A percentile compares a stretch with the other conserved stretches of the same genome.
phyloP scores from a whole-genome alignment of 2,888 invertebrate species.

The Endomychus coccineus region DNA sequence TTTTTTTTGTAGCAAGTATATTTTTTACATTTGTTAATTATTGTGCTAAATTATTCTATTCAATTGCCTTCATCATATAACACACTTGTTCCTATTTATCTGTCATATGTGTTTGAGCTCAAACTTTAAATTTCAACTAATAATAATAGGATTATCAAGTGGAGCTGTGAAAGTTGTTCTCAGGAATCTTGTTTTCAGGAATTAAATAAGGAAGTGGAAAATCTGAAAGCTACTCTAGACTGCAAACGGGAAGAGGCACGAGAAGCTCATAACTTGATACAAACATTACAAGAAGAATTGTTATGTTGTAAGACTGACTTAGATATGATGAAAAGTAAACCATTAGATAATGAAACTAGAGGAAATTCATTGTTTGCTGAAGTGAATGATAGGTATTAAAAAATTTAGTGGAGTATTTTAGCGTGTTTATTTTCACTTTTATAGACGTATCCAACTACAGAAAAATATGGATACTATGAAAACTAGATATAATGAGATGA shows the following conservation, averaged over 20 bases:
- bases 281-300: conserved; percentile 32
- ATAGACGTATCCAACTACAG: conserved; percentile 32
- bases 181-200: conserved; percentile 16
- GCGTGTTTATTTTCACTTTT: neutral
- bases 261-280: conserved; percentile 26
- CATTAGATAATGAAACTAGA: conserved; percentile 29
- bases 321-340: conserved; percentile 30
- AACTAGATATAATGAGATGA: conserved; percentile 28
- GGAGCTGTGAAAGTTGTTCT: neutral
- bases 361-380: conserved; percentile 41
- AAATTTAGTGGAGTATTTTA: neutral
- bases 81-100: too few species aligned
- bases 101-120: too few species aligned
- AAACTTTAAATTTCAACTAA: too few species aligned
- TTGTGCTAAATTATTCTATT: too few species aligned
- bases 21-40: too few species aligned
- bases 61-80: too few species aligned
- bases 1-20: too few species aligned
- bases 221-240: conserved; percentile 24
- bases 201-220: conserved; percentile 21
- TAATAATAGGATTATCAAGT: neutral
- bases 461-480: conserved; percentile 32
- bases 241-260: conserved; percentile 28
- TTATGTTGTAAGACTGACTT: conserved; percentile 29
- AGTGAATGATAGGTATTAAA: conserved; percentile 35